phyloP scores from a whole-genome alignment of 2,888 invertebrate species.

The Drosophila dives region DNA sequence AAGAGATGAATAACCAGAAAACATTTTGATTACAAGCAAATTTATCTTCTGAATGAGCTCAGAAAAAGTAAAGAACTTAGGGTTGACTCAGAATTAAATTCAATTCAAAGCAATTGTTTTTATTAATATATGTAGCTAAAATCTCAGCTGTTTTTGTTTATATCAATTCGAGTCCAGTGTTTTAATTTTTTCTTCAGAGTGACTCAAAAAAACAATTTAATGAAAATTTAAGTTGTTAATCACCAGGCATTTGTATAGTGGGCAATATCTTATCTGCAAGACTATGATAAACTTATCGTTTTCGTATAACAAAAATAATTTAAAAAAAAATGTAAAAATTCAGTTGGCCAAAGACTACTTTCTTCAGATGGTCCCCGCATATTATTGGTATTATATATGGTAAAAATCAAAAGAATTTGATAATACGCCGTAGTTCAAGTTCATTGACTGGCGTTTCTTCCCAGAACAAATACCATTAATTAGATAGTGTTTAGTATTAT shows the following conservation, averaged over 20 bases:
- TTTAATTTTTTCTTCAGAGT: slow-evolving; percentile 29
- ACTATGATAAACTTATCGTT: slow-evolving; percentile 45
- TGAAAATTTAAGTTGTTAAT: slow-evolving; percentile 22
- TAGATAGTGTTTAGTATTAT: not conserved
- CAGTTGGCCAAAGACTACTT: slow-evolving; percentile 8
- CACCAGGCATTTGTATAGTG: slow-evolving; percentile 36
- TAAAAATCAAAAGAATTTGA: slow-evolving; percentile 2
- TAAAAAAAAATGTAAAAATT: slow-evolving; percentile 7
- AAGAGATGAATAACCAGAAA: not conserved
- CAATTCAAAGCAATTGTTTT: not conserved
- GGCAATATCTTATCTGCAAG: slow-evolving; percentile 48
- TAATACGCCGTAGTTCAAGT: slow-evolving; percentile 27
- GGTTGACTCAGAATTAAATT: not conserved
- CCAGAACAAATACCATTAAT: not conserved
- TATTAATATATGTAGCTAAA: not conserved
- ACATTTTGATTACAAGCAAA: not conserved
- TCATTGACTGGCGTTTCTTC: slow-evolving; percentile 39
- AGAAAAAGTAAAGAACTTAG: not conserved
- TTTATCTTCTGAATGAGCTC: not conserved
- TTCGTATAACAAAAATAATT: slow-evolving; percentile 1
- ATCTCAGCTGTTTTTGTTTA: not conserved
- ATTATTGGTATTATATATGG: not conserved
- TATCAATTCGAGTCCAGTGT: not conserved
- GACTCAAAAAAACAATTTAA: slow-evolving; percentile 43
- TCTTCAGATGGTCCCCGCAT: not conserved